These are phyloP conservation scores for Hirtodrosophila histrioides DNA, from an alignment of 2,888 invertebrate species.

Conservation along the genomic window DNA sequence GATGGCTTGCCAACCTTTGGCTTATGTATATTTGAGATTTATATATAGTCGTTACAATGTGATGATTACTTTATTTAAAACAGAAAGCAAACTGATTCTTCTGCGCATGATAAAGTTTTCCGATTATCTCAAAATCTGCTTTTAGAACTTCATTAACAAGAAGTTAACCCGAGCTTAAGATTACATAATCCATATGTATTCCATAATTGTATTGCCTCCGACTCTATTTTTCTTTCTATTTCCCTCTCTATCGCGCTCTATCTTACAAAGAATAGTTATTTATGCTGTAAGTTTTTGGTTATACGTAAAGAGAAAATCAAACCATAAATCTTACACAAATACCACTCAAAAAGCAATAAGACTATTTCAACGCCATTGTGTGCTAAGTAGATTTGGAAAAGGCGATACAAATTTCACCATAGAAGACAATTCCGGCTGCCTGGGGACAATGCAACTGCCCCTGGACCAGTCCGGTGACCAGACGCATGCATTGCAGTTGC, in stretches of 20 bases:
- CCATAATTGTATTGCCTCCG: too few species aligned
- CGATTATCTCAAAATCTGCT: too few species aligned
- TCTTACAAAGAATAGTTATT: conserved; percentile 6
- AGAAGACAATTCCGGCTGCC: conserved; percentile 61
- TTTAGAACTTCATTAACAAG: too few species aligned
- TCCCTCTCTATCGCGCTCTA: neutral
- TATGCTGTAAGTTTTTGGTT: conserved; percentile 19
- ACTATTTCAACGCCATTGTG: conserved; percentile 82
- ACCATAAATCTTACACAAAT: conserved; percentile 75
- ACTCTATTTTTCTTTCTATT: neutral
- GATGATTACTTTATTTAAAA: too few species aligned
- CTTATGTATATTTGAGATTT: too few species aligned
- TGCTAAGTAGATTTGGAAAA: conserved; percentile 83
- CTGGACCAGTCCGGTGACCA: conserved; percentile 22
- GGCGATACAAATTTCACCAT: conserved; percentile 82
- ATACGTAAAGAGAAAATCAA: conserved; percentile 51
- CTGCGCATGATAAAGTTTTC: too few species aligned
- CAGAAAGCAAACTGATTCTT: too few species aligned
- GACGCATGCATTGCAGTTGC: conserved; percentile 35
- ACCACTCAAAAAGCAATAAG: conserved; percentile 83
- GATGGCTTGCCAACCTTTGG: too few species aligned
- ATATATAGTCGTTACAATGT: too few species aligned
- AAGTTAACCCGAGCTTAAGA: too few species aligned
- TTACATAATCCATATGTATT: too few species aligned
- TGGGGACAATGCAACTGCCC: conserved; percentile 58